Base-by-base conservation (phyloP, 2,888 invertebrate species). In the Pomacea canaliculata region DNA sequence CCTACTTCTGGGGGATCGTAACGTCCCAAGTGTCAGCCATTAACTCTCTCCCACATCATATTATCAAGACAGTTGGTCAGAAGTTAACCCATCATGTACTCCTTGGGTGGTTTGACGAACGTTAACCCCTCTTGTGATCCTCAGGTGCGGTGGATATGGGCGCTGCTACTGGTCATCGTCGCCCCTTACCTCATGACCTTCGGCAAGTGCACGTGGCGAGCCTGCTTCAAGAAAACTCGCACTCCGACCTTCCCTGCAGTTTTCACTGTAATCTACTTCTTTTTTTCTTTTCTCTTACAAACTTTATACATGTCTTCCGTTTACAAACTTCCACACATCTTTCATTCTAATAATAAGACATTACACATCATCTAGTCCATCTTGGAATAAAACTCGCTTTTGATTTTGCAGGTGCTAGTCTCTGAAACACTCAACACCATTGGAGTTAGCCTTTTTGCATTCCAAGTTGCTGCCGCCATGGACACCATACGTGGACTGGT, bases 401-500 rank as follows among this genome's bases (percentile, higher is more conserved):
- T 71, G 60, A 13, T 70, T 48, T 70, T 13, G 2, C 80, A 92
- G 92, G 90, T 97, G 73, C 94, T 96, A 83, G 87, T 96, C 70
- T 94, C 96, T 89, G 98, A 99, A 92, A 95, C 96, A 7, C 92
- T 96, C 71, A 97, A 97, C 89, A 95, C 96, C 0, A 92, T 96
- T 77, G 99, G 99, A 56, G 92, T 97, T 82, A 96, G 95, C 0
- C 90, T 98, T 65, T 93, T 99, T 82, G 94, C 97, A 86, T 96
- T 97, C 90, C 94, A 94, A 80, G 94, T 98, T 98, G 70, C 92
- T 99, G 71, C 99, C 0, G 95, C 96, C 88, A 91, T 98, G 83
- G 97, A 99, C 91, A 96, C 97, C 9, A 95, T 98, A 76, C 96
- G 97, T 91, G 98, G 97, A 66, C 96, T 97, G 62, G 97, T 98